Evolutionary conservation across 2,113 vertebrate species (phyloP).

Genomic region (Cygnus atratus): DNA sequence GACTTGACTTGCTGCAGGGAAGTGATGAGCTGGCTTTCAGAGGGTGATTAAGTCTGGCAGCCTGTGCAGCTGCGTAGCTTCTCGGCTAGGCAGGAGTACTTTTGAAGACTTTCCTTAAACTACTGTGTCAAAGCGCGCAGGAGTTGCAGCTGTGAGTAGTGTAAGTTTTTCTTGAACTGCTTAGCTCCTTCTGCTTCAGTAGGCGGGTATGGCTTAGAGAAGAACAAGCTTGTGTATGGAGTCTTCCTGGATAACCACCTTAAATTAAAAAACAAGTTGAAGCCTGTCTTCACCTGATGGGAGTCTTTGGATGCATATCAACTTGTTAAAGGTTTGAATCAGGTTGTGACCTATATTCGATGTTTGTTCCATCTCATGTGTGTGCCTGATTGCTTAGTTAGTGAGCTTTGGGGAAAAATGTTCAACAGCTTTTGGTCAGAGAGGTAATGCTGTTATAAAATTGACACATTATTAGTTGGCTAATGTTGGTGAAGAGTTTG

Average conservation of each 20-base stretch:
- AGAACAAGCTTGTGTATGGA: neutral
- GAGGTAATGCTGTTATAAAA: neutral
- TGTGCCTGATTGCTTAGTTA: neutral
- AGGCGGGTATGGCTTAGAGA: neutral
- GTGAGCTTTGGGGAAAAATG: neutral
- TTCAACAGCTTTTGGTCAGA: neutral
- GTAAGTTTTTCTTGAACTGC: neutral
- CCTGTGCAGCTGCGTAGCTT: neutral
- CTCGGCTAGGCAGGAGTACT: neutral
- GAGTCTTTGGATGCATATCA: accelerated
- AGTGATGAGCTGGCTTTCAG: neutral
- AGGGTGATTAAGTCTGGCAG: neutral
- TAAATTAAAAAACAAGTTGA: neutral
- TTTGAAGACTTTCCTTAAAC: neutral
- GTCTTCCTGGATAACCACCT: neutral
- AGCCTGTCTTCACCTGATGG: neutral
- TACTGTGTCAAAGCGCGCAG: neutral
- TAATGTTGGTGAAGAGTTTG: neutral
- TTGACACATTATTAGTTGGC: neutral
- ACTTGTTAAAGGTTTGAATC: neutral
- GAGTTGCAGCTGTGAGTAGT: neutral
- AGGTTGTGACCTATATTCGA: neutral
- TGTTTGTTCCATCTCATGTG: neutral
- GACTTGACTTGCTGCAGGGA: neutral
- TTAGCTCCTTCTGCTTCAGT: neutral